Percentiles rank a stretch among this genome's conserved stretches.
phyloP scores from a whole-genome alignment of 2,113 vertebrate species.

The Rhynchopsitta pachyrhyncha region DNA sequence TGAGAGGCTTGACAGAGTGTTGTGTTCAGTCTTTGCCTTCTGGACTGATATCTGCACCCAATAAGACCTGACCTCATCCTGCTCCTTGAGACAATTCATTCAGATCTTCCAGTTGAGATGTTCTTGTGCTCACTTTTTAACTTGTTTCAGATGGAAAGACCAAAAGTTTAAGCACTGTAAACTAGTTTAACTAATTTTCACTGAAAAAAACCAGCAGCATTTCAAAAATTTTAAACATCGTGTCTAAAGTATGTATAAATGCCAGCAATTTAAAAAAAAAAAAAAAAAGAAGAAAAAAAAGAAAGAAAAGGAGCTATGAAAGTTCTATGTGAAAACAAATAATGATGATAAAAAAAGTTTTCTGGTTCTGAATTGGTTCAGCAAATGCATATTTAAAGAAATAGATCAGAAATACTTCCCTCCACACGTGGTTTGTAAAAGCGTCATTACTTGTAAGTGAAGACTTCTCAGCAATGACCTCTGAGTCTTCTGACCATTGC shows the following conservation, averaged over 20 bases:
- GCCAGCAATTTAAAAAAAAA: neutral
- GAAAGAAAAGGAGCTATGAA: too few relatives aligned
- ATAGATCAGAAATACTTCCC: neutral
- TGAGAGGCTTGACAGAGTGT: neutral
- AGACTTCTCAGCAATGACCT: neutral
- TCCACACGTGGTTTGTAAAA: rapidly evolving
- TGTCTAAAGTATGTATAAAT: neutral
- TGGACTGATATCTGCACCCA: neutral
- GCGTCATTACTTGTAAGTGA: neutral
- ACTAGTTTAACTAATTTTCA: neutral
- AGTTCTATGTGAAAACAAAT: neutral
- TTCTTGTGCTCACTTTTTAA: neutral
- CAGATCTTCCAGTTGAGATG: neutral
- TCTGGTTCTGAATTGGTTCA: neutral
- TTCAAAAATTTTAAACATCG: neutral
- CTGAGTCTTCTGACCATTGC: neutral
- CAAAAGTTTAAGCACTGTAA: neutral
- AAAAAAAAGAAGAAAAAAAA: too few relatives aligned
- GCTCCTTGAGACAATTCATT: neutral
- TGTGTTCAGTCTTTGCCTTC: neutral
- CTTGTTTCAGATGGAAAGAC: neutral
- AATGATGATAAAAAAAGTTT: neutral
- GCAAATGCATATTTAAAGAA: neutral
- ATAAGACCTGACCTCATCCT: neutral
- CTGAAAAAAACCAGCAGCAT: neutral